Conservation (phyloP, 1,140 invertebrate species). For the Tyrophagus putrescentiae region DNA sequence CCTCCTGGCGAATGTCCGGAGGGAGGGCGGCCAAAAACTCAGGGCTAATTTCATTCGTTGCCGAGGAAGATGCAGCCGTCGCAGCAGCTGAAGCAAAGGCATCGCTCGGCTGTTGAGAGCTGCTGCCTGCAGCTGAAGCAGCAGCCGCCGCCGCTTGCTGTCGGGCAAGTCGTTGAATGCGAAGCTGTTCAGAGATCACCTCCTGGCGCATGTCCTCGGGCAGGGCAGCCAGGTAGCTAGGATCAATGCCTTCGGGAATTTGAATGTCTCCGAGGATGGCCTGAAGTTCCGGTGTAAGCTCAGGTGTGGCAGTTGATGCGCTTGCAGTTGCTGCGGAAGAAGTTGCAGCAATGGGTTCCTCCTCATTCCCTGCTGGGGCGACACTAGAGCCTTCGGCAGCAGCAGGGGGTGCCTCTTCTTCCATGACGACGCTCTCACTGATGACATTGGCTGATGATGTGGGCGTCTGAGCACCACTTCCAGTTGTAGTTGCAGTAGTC, state of each 20-base stretch:
- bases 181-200: conserved; percentile 67
- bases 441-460: not conserved
- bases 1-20: conserved; percentile 74
- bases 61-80: conserved; percentile 25
- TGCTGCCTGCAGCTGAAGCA: not conserved
- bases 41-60: conserved; percentile 57
- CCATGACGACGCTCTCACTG: too few relatives aligned
- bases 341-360: conserved; percentile 25
- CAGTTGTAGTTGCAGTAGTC: not conserved
- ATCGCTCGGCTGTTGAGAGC: not conserved
- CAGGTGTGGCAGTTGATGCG: not conserved
- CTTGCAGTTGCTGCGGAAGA: not conserved
- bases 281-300: not conserved
- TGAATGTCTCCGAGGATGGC: conserved; percentile 39
- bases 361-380: too few relatives aligned
- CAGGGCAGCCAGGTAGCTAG: conserved; percentile 74
- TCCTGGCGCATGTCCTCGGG: conserved; percentile 81
- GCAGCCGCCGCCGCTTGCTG: conserved; percentile 27
- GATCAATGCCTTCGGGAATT: conserved; percentile 74
- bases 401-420: not conserved
- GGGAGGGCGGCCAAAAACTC: conserved; percentile 80
- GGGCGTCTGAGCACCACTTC: not conserved
- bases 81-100: conserved; percentile 17
- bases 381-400: not conserved
- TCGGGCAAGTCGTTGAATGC: conserved; percentile 43